Evolutionary conservation across 2,888 invertebrate species (phyloP), one percentile per base, ranked within the genome.

Genomic region (Ceriagrion tenellum): DNA sequence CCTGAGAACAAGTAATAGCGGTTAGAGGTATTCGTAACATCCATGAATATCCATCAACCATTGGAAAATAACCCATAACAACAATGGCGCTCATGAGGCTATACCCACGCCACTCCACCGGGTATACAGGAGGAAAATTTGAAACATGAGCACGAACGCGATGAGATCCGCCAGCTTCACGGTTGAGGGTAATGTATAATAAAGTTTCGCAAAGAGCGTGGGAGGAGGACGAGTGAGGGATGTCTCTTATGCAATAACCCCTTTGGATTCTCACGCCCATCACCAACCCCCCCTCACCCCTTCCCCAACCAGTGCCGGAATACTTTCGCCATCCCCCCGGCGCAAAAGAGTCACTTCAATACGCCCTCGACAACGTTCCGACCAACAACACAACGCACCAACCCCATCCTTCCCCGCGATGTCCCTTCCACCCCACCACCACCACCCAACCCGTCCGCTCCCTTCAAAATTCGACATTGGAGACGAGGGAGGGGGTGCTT

Each of bases 401-500:
- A 16, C 6, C 18, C 4, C 4, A 59, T 12, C 59, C 12, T 20
- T 12, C 20, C 59, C 20, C 59, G 18, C 59, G 20, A 20, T 59
- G 26, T 20, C 69, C 23, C 69, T 26, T 8, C n/a, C 69, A 26
- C 69, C n/a, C 69, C 69, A 1, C 26, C 69, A 12, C n/a, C 1
- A 1, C 26, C 81, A n/a, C n/a, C n/a, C n/a, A n/a, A n/a, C 30
- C 81, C 81, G 1, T 13, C 81, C 30, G 1, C 81, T 35, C 81
- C 81, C 81, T 81, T 81, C 81, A 35, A 81, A 35, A 6, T 81
- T 81, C 81, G 81, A 81, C 81, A 81, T 16, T 81, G 81, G 30
- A 81, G 81, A 81, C 81, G 81, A 81, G 18, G 81, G 81, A 35
- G 35, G 81, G 35, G 81, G n/a, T n/a, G n/a, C n/a, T n/a, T n/a